Base-by-base conservation (phyloP, 2,797 vertebrate genomes). In the Cygnus olor region DNA sequence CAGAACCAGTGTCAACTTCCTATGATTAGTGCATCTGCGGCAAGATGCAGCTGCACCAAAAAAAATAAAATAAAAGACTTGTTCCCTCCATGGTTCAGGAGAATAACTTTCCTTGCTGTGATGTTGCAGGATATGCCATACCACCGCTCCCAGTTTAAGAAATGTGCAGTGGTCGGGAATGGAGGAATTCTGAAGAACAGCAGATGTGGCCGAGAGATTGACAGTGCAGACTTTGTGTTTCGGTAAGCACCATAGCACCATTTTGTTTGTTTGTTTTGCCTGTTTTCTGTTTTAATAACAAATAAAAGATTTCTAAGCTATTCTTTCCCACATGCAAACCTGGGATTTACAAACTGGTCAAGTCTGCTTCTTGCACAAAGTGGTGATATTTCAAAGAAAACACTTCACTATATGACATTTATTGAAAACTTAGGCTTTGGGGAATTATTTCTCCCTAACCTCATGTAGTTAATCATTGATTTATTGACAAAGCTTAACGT, bases 121-220 rank as follows among this genome's bases (percentile, higher is more conserved):
- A 73, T 32, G n/a, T 93, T 91, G 94, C 93, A 99, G 99, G 99
- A 99, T 79, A 99, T 99, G 99, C 99, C 99, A 0, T 99, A 99
- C 97, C 98, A 98, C 80, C 99, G 99, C 88, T 99, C 99, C 25
- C 99, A 99, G 98, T 99, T 99, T 94, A 99, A 99, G 98, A 99
- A 98, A 91, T 99, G 99, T 73, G 99, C 99, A 0, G 99, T 99
- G 56, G 98, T 99, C 81, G 99, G 99, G 96, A 99, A 99, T 0
- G 99, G 99, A n/a, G 99, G 99, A 57, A 99, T 99, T 95, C 98
- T 99, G 91, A 99, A 99, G 97, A 99, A 99, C 98, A 99, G 98
- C 98, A 98, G 98, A 95, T 99, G 99, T 53, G 99, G 99, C 83
- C 98, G 98, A 92, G 99, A 99, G 95, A 99, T 99, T 19, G 98